Percentiles rank a stretch among this genome's conserved stretches.
These are phyloP conservation scores for Poecilia velifera DNA, from an alignment of 2,797 vertebrate genomes.

Conservation along the genomic window DNA sequence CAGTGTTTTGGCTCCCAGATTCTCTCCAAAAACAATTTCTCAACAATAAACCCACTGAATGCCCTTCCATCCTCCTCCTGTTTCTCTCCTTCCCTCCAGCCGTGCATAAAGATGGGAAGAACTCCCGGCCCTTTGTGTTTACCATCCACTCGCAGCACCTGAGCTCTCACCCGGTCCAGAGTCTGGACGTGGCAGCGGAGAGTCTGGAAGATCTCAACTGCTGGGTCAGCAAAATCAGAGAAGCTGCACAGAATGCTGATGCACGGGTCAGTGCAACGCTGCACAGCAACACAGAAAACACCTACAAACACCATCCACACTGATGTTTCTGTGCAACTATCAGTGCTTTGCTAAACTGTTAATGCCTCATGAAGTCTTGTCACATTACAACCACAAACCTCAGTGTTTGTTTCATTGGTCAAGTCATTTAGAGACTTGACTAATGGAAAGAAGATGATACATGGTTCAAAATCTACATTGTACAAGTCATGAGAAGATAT, in stretches of 20 bases:
- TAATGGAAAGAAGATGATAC: not conserved
- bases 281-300: slow-evolving; percentile 3
- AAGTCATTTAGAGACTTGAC: not conserved
- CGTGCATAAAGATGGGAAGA: slow-evolving; percentile 91
- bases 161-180: slow-evolving; percentile 78
- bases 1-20: not conserved
- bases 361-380: not conserved
- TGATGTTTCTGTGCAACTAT: not conserved
- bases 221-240: slow-evolving; percentile 94
- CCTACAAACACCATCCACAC: not conserved
- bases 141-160: slow-evolving; percentile 85
- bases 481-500: not conserved
- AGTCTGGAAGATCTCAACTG: slow-evolving; percentile 88
- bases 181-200: slow-evolving; percentile 90
- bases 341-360: not conserved
- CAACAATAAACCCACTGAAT: not conserved
- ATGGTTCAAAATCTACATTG: too few species aligned
- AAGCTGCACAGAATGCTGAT: slow-evolving; percentile 92
- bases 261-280: slow-evolving; percentile 83
- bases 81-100: slow-evolving; percentile 68
- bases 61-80: not conserved
- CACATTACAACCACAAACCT: not conserved
- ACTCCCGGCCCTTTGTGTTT: slow-evolving; percentile 90
- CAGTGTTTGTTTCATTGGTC: not conserved
- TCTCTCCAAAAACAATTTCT: not conserved